Conservation (phyloP, 2,888 invertebrate genomes). For the Drosophila pullipes region DNA sequence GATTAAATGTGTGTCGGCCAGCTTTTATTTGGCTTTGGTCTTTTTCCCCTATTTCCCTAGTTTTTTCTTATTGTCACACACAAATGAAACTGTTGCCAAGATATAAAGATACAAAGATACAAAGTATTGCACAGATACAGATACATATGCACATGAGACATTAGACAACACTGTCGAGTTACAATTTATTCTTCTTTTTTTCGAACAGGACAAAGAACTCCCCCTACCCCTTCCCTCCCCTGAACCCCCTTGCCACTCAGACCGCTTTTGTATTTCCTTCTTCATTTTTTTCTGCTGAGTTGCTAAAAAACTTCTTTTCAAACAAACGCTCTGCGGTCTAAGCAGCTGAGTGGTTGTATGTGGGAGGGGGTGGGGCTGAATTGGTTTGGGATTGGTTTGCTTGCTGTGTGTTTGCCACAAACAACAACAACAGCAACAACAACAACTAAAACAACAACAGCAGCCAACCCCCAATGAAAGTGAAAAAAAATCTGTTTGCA, state of each 20-base stretch:
- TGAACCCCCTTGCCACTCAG: constrained; percentile 20
- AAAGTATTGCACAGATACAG: constrained; percentile 30
- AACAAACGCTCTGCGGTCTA: constrained; percentile 67
- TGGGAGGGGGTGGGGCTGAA: constrained; percentile 3
- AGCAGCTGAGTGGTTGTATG: background rate
- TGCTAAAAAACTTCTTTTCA: constrained; percentile 81
- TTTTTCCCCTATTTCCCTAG: background rate
- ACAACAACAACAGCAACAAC: constrained; percentile 43
- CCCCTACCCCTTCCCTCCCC: background rate
- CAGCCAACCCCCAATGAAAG: constrained; percentile 67
- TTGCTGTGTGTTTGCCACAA: constrained; percentile 74
- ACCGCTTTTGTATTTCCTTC: constrained; percentile 57
- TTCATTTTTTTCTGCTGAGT: constrained; percentile 68
- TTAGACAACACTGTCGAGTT: constrained; percentile 61
- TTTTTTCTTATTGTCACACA: constrained; percentile 40
- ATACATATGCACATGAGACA: constrained; percentile 61
- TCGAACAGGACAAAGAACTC: constrained; percentile 59
- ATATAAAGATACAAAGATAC: constrained; percentile 27
- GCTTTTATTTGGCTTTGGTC: constrained; percentile 70
- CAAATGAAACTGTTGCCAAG: constrained; percentile 39
- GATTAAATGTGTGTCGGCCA: constrained; percentile 72
- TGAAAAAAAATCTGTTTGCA: constrained; percentile 78
- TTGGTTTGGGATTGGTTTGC: constrained; percentile 44
- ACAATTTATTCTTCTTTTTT: constrained; percentile 48
- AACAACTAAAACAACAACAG: constrained; percentile 20